These are phyloP conservation scores for Charaxes varanes DNA, from an alignment of 1,140 invertebrate species.

Conservation along the genomic window DNA sequence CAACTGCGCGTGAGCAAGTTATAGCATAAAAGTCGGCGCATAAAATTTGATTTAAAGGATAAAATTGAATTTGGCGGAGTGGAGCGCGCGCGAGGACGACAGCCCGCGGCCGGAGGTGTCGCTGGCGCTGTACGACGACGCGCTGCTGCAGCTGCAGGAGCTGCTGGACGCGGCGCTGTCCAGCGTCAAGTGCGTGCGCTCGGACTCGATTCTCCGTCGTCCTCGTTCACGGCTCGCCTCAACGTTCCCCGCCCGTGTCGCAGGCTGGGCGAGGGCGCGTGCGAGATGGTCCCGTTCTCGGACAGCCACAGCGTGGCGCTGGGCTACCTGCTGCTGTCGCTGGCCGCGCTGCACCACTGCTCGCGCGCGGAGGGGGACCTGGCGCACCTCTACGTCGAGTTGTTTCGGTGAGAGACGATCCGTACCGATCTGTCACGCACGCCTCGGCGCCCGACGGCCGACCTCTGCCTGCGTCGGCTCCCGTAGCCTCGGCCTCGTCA, in stretches of 20 bases:
- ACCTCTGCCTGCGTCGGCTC: too few relatives aligned
- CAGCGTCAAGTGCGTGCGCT: conserved; percentile 21
- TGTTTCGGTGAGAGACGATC: conserved; percentile 8
- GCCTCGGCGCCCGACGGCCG: neutral
- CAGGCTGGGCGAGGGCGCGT: conserved; percentile 31
- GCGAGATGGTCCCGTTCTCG: conserved; percentile 25
- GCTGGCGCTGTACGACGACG: conserved; percentile 13
- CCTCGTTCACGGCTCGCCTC: neutral
- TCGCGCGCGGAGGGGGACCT: conserved; percentile 24
- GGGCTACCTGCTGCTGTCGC: conserved; percentile 30
- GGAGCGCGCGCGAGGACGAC: conserved; percentile 19
- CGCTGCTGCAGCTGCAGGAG: conserved; percentile 21
- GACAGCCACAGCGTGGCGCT: conserved; percentile 25
- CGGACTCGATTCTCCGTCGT: neutral
- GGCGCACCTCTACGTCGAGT: conserved; percentile 7
- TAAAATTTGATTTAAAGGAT: too few relatives aligned
- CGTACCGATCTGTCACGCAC: neutral
- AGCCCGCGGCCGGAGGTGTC: conserved; percentile 18
- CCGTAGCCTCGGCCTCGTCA: too few relatives aligned
- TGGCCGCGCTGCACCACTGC: conserved; percentile 6
- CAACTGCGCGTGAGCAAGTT: too few relatives aligned
- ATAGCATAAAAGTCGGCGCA: too few relatives aligned
- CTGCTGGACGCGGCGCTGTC: conserved; percentile 23
- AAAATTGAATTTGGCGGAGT: too few relatives aligned
- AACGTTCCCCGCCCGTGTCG: neutral